Evolutionary conservation across 2,797 vertebrate genomes (phyloP), one percentile per base, ranked within the genome.

Genomic region (Sibirionetta formosa): DNA sequence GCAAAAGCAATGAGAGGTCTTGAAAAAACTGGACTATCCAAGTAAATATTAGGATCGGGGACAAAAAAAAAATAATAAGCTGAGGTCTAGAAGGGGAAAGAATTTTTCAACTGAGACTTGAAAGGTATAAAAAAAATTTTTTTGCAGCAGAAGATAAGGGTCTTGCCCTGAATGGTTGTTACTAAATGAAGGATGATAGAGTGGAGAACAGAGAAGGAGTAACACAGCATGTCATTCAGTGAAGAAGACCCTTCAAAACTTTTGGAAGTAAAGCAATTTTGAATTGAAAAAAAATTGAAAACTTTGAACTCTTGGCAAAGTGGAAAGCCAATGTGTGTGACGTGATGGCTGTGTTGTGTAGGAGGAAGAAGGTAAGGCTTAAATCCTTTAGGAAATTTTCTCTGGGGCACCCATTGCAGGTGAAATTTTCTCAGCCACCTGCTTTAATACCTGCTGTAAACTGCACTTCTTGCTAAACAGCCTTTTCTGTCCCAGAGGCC

Each of bases 291-390:
- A 14, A 40, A 40, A 40, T 15, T 15, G 38, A 40, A 40, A 40
- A 40, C 15, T 40, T 40, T 40, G 14, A 40, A 11, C 35, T 29
- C 8, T 33, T 31, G 7, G 24, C 42, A 54, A 65, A 76, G 12
- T 0, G 44, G n/a, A n/a, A 65, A 38, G 44, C 1, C 17, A 19
- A 0, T 4, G 4, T 3, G 7, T 27, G 60, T 9, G n/a, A 31
- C 50, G 27, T 13, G 17, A 6, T 26, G n/a, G 33, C 35, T 85
- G 46, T 11, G 17, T 1, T 72, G 69, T 23, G 36, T 1, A 12
- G 22, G 33, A 38, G 19, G 15, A 6, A 58, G 65, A 69, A 90
- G 61, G 23, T n/a, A 27, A 50, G 26, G 56, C 17, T 53, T 42
- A 56, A 38, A 14, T 5, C 14, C 78, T 22, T 10, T 65, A 56